Evolutionary conservation across 2,888 invertebrate genomes (phyloP).

Genomic region (Pristionchus exspectatus): DNA sequence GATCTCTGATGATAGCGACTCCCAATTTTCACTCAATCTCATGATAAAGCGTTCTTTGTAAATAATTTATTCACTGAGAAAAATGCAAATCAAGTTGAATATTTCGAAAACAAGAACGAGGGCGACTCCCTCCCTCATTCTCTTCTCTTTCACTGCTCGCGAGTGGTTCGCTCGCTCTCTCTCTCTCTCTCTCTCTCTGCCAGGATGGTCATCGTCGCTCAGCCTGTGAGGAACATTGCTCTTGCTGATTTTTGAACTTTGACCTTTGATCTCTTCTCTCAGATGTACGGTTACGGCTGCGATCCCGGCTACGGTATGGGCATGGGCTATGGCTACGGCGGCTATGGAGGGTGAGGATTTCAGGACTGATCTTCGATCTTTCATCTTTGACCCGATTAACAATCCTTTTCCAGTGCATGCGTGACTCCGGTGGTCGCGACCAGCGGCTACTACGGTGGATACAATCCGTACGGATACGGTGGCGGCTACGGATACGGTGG

Average conservation of each 20-base stretch:
- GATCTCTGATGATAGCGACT: neutral
- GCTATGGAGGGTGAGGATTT: neutral
- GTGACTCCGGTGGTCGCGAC: neutral
- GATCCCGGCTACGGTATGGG: neutral
- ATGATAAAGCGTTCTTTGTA: neutral
- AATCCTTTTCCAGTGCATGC: neutral
- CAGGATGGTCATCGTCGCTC: constrained; percentile 8
- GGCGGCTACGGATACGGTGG: neutral
- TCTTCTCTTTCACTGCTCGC: neutral
- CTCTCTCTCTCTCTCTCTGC: no score
- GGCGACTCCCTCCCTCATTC: neutral
- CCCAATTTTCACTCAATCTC: constrained; percentile 4
- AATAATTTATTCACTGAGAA: no score
- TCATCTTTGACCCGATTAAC: no score
- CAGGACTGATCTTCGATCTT: no score
- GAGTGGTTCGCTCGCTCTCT: neutral
- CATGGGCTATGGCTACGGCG: neutral
- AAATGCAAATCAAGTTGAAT: neutral
- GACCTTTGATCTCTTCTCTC: neutral
- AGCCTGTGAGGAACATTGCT: neutral
- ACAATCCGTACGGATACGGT: neutral
- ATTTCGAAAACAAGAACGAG: neutral
- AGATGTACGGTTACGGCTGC: neutral
- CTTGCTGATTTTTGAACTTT: neutral
- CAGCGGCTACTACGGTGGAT: constrained; percentile 23